Conservation (phyloP, 2,888 invertebrate genomes). For the Aproaerema taeniolella region DNA sequence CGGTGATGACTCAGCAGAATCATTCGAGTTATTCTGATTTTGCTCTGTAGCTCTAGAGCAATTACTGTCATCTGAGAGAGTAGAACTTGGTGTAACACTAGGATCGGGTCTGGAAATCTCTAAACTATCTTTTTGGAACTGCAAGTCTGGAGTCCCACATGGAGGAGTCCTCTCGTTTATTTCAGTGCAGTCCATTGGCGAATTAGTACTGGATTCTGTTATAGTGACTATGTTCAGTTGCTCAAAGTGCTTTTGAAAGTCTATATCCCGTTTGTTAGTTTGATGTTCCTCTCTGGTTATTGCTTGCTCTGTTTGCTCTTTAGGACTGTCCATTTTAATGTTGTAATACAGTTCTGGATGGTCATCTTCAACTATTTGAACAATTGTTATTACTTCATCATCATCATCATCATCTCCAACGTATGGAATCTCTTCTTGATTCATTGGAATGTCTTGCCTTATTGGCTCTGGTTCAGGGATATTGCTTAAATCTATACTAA, state of each 20-base stretch:
- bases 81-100: conserved; percentile 64
- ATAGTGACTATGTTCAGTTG: conserved; percentile 45
- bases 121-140: conserved; percentile 38
- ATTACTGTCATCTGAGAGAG: conserved; percentile 66
- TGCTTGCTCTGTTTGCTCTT: conserved; percentile 24
- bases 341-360: conserved; percentile 59
- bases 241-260: conserved; percentile 61
- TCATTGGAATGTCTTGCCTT: conserved; percentile 39
- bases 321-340: conserved; percentile 57
- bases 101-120: conserved; percentile 56
- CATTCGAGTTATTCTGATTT: conserved; percentile 53
- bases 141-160: conserved; percentile 46
- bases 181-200: conserved; percentile 46
- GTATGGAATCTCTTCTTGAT: conserved; percentile 48
- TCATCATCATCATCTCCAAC: conserved; percentile 53
- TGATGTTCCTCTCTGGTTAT: conserved; percentile 23
- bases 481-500: conserved; percentile 12
- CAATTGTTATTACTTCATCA: conserved; percentile 70
- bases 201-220: conserved; percentile 27
- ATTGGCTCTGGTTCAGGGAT: conserved; percentile 21
- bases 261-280: conserved; percentile 34
- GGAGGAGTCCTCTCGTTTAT: conserved; percentile 35
- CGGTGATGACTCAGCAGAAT: conserved; percentile 69
- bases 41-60: conserved; percentile 58
- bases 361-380: conserved; percentile 72